Evolutionary conservation across 2,888 invertebrate genomes (phyloP), one percentile per base, ranked within the genome.

Genomic region (Xylota segnis): DNA sequence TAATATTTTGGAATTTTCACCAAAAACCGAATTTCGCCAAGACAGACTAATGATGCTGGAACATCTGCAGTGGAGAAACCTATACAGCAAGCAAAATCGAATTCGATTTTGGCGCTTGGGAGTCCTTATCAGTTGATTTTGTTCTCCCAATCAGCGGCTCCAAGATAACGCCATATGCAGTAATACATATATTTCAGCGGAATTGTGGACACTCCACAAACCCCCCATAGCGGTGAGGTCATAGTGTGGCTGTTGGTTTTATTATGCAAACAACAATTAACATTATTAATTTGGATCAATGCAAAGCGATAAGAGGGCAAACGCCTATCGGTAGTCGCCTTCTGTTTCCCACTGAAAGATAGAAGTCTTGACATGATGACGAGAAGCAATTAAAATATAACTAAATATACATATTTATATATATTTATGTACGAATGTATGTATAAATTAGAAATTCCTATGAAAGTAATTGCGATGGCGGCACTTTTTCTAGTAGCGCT

Each of bases 211-310:
- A 66, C 37, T 66, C 9, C 27, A 47, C 14, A 45, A 65, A 45
- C 63, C 70, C 68, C 82, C 18, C 34, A 70, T 14, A 65, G 65
- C 23, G 76, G 43, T 82, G 76, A 82, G 63, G 65, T 82, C 82
- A 82, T 68, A 43, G 56, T 70, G 23, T 70, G 61, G 40, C 47
- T 58, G 50, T 70, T 47, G 47, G 66, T 45, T 47, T 70, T 45
- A 52, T 77, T 83, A 77, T 83, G 32, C 37, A 59, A 77, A 32
- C 77, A 68, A 72, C 77, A 83, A 77, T 83, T 66, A 68, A 72
- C 61, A 56, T 56, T 61, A 68, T 83, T 83, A 77, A 78, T 83
- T 78, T 66, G 83, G 83, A 78, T 83, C 83, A 83, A 63, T 66
- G 78, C 56, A 68, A 58, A 40, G 47, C 47, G 83, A 83, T 83